A percentile compares a stretch with the other conserved stretches of the same genome.
Conservation (phyloP, 2,797 vertebrate genomes). For the Spinibarbus caldwelli region DNA sequence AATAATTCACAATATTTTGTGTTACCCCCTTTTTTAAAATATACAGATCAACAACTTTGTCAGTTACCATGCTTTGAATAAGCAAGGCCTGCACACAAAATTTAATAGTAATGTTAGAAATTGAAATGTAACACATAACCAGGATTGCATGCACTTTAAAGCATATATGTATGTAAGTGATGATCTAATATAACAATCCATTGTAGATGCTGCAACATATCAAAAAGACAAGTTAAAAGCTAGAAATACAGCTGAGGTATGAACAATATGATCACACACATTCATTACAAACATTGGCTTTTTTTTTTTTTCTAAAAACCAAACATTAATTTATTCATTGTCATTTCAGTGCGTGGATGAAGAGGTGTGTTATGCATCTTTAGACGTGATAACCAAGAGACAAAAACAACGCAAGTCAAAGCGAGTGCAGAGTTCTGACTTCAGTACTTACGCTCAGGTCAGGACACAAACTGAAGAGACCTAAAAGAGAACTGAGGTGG, state of each 20-base stretch:
- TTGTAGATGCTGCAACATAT: neutral
- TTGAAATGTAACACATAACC: neutral
- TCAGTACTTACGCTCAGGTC: conserved; percentile 12
- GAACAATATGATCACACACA: neutral
- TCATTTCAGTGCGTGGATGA: conserved; percentile 10
- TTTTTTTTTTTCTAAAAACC: neutral
- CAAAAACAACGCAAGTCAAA: conserved; percentile 27
- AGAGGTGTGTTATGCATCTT: conserved; percentile 31
- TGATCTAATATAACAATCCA: neutral
- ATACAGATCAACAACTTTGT: neutral
- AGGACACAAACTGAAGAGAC: neutral
- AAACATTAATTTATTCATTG: neutral
- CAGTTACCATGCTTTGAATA: neutral
- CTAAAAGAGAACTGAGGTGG: neutral
- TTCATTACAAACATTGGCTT: neutral
- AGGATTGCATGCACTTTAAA: neutral
- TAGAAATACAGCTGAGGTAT: neutral
- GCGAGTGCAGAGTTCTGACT: neutral
- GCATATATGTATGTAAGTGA: neutral
- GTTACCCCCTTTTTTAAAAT: too few relatives aligned
- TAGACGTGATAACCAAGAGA: conserved; percentile 12
- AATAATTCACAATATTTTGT: neutral
- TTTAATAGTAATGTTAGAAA: neutral
- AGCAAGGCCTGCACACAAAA: neutral
- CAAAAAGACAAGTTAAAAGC: neutral